Evolutionary conservation across 2,797 vertebrate genomes (phyloP).

Genomic region (Ceryle rudis): DNA sequence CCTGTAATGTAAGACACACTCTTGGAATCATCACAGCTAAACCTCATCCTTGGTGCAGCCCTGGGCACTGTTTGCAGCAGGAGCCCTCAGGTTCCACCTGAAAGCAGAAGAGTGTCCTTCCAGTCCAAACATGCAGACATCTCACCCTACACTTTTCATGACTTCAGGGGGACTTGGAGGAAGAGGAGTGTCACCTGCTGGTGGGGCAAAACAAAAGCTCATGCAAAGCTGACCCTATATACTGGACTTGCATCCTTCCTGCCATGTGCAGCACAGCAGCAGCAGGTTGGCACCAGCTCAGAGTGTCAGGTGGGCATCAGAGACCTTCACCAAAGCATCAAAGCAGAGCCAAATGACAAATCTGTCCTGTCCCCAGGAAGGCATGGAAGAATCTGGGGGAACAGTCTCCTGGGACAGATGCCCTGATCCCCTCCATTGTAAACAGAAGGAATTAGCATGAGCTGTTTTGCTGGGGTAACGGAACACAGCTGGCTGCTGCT

Average conservation of each 20-base stretch:
- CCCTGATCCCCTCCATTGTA: neutral
- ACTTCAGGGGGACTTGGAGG: neutral
- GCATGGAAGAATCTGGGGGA: neutral
- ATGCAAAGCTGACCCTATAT: rapidly evolving
- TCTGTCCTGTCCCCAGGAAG: neutral
- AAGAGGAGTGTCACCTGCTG: neutral
- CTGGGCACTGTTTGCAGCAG: neutral
- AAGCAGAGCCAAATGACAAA: neutral
- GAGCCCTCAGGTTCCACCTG: rapidly evolving
- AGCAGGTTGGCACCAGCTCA: neutral
- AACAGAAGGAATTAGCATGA: neutral
- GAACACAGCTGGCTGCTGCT: neutral
- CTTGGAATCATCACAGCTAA: neutral
- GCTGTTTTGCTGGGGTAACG: neutral
- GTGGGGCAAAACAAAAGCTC: neutral
- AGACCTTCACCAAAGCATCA: neutral
- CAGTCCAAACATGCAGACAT: neutral
- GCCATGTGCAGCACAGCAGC: rapidly evolving
- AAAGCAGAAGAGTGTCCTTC: neutral
- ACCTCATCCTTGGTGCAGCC: neutral
- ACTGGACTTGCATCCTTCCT: neutral
- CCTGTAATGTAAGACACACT: rapidly evolving
- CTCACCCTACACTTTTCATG: neutral
- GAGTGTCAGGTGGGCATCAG: rapidly evolving
- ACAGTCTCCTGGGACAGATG: neutral